These are phyloP conservation scores for Stictocephala bisonia DNA, from an alignment of 2,888 invertebrate genomes.

Conservation along the genomic window DNA sequence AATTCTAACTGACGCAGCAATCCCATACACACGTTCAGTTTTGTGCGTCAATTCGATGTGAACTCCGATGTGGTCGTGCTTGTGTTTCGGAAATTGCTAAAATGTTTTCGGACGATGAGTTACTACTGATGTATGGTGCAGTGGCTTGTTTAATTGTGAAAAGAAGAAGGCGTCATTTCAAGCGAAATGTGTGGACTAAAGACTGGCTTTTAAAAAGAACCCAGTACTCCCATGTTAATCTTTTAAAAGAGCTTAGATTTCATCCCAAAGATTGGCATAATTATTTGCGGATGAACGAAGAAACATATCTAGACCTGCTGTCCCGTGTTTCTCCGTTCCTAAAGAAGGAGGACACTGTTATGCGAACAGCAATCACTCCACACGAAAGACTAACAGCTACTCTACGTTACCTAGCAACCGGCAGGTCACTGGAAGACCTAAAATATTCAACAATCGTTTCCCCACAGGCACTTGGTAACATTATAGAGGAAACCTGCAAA, in stretches of 20 bases:
- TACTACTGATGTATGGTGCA: too few relatives aligned
- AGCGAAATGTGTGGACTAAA: too few relatives aligned
- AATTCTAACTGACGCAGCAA: too few relatives aligned
- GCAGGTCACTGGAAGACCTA: too few relatives aligned
- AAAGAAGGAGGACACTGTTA: constrained; percentile 47
- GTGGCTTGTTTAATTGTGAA: too few relatives aligned
- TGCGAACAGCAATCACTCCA: constrained; percentile 47
- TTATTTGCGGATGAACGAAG: constrained; percentile 42
- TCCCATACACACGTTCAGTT: too few relatives aligned
- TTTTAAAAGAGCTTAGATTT: constrained; percentile 14
- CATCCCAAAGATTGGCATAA: constrained; percentile 38
- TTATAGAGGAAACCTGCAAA: constrained; percentile 10
- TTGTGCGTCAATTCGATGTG: too few relatives aligned
- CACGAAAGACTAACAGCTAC: constrained; percentile 49
- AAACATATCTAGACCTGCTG: constrained; percentile 42
- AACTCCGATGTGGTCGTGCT: too few relatives aligned
- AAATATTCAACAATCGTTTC: constrained; percentile 42
- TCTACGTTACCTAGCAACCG: constrained; percentile 47
- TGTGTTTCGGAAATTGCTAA: too few relatives aligned
- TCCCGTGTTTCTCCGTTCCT: constrained; percentile 39
- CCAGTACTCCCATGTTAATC: constrained; percentile 2
- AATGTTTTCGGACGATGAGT: too few relatives aligned
- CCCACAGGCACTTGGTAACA: background rate
- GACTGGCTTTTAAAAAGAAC: background rate
- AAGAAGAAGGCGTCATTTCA: too few relatives aligned